Evolutionary conservation across 2,888 invertebrate genomes (phyloP), one percentile per base, ranked within the genome.

Genomic region (Nebria brevicollis): DNA sequence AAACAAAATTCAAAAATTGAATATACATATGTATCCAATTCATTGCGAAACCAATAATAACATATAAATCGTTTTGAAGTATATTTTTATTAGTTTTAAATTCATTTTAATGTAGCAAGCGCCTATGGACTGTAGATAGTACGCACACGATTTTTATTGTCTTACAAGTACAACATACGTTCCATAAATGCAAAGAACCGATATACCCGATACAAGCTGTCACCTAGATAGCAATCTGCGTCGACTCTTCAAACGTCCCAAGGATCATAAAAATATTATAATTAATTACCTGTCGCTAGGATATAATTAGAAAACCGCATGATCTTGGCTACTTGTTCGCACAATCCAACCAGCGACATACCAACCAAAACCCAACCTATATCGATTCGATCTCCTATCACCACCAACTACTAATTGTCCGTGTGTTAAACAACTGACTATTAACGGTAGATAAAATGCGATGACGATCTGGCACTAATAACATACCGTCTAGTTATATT

Each of bases 341-440:
- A 54, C 54, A 54, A 54, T 8, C 54, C 54, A 54, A 54, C 54
- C 11, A 54, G 11, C 8, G 8, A 54, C 54, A 8, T 54, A 54
- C 13, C 54, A 54, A 13, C 54, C 54, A 13, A 54, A 54, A 54
- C 54, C 54, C 54, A 54, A 54, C 54, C 54, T 54, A 54, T 54
- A 54, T 54, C 54, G 54, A 13, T 54, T 54, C 54, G 54, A 54
- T 54, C 54, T 8, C 54, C 54, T 54, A 54, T 54, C 54, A 54
- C 13, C 54, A 54, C 54, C 7, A 54, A 54, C 54, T 54, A 54
- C 54, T 54, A 54, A 54, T 54, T 54, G 54, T 54, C 54, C 54
- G 54, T 54, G 54, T 54, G 54, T 54, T 54, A 54, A 54, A 54
- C 54, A 54, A 54, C 54, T 54, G 54, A 54, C 54, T 54, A 54